These are phyloP conservation scores for Xanthorhoe designata DNA, from an alignment of 2,888 invertebrate species.

Conservation along the genomic window DNA sequence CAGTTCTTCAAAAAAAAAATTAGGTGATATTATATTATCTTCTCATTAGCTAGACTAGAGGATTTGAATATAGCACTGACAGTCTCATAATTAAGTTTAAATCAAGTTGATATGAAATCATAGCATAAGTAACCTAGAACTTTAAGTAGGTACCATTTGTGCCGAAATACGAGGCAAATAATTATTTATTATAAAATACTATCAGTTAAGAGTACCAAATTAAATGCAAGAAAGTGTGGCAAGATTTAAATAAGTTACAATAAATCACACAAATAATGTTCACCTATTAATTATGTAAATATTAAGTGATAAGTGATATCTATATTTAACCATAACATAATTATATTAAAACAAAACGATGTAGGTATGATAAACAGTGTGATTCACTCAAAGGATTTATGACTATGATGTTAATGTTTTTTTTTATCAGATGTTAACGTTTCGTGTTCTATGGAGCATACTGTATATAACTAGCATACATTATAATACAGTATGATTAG, in stretches of 20 bases:
- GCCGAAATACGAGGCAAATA: conserved; percentile 28
- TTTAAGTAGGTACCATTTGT: conserved; percentile 33
- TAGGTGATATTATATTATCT: conserved; percentile 15
- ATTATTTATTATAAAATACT: conserved; percentile 38
- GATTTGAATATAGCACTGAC: conserved; percentile 36
- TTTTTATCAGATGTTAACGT: not conserved
- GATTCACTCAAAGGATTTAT: conserved; percentile 9
- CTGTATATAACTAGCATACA: not conserved
- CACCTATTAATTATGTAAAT: conserved; percentile 2
- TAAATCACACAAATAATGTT: conserved; percentile 14
- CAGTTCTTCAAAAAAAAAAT: conserved; percentile 3
- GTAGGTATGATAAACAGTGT: conserved; percentile 36
- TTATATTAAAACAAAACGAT: not conserved
- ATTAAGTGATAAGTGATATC: not conserved
- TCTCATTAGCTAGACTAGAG: conserved; percentile 48
- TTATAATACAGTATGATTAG: not conserved
- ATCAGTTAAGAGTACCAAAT: conserved; percentile 52
- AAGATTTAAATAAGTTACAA: conserved; percentile 56
- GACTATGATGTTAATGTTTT: not conserved
- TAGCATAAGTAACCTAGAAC: conserved; percentile 27
- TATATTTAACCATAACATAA: conserved; percentile 1
- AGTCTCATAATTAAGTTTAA: conserved; percentile 33
- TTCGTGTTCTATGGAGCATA: not conserved
- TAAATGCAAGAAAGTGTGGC: conserved; percentile 76
- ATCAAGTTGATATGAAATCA: conserved; percentile 23